A percentile compares a stretch with the other conserved stretches of the same genome.
Conservation (phyloP, 2,888 invertebrate genomes). For the Carcina quercana region DNA sequence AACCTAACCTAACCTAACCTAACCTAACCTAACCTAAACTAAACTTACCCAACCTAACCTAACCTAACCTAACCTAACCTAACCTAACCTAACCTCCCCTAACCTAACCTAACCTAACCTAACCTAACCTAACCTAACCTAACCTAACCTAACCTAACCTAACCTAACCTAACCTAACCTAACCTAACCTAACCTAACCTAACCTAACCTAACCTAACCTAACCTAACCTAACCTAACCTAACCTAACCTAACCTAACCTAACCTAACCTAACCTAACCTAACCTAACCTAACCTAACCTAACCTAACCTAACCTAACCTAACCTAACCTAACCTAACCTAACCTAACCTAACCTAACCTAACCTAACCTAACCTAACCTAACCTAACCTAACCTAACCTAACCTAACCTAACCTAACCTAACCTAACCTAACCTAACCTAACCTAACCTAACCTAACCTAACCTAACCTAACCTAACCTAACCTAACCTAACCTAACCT, state of each 20-base stretch:
- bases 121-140: slow-evolving; percentile 15
- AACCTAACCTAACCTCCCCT: slow-evolving; percentile 11
- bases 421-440: slow-evolving; percentile 21
- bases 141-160: slow-evolving; percentile 18
- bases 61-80: slow-evolving; percentile 17
- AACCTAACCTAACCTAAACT: slow-evolving; percentile 8
- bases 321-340: slow-evolving; percentile 20
- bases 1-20: slow-evolving; percentile 15
- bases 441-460: slow-evolving; percentile 20
- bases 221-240: slow-evolving; percentile 18
- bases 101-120: slow-evolving; percentile 19
- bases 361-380: slow-evolving; percentile 19
- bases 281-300: slow-evolving; percentile 20
- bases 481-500: slow-evolving; percentile 15
- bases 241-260: slow-evolving; percentile 14
- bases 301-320: slow-evolving; percentile 20
- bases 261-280: slow-evolving; percentile 17
- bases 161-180: slow-evolving; percentile 17
- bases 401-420: slow-evolving; percentile 18
- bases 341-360: slow-evolving; percentile 20
- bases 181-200: slow-evolving; percentile 14
- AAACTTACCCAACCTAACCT: slow-evolving; percentile 14
- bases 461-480: slow-evolving; percentile 11
- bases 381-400: slow-evolving; percentile 10
- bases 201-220: slow-evolving; percentile 17